Conservation (phyloP, 2,888 invertebrate genomes). For the Drosophila pseudotakahashii region DNA sequence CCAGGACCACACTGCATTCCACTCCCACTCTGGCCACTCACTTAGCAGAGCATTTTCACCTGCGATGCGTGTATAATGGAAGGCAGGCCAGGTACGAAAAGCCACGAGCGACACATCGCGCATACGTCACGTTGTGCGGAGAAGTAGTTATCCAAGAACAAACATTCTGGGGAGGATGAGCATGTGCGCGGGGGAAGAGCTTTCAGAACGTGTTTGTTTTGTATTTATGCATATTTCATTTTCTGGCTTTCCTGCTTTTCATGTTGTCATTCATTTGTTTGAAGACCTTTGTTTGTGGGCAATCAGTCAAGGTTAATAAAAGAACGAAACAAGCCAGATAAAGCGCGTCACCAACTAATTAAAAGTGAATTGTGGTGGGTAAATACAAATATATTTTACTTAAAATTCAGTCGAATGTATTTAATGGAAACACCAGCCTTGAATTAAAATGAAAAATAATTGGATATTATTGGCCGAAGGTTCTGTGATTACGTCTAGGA, state of each 20-base stretch:
- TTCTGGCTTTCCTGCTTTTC: constrained; percentile 37
- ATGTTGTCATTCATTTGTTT: constrained; percentile 40
- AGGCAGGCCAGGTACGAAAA: constrained; percentile 21
- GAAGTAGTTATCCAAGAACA: constrained; percentile 22
- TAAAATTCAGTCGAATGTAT: neutral
- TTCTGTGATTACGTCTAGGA: neutral
- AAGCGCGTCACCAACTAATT: constrained; percentile 26
- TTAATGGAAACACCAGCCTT: constrained; percentile 2
- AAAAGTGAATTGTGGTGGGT: neutral
- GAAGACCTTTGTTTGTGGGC: constrained; percentile 58
- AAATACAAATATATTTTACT: neutral
- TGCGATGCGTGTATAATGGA: constrained; percentile 38
- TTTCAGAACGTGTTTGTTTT: constrained; percentile 34
- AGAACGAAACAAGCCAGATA: constrained; percentile 21
- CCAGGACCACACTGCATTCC: neutral
- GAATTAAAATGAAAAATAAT: neutral
- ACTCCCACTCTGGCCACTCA: constrained; percentile 27
- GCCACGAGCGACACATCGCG: constrained; percentile 39
- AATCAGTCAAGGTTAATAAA: constrained; percentile 57
- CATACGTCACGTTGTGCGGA: constrained; percentile 53
- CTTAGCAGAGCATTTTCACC: constrained; percentile 35
- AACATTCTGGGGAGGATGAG: neutral
- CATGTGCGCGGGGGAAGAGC: neutral
- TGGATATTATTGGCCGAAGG: neutral
- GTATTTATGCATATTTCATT: constrained; percentile 36